Evolutionary conservation across 2,797 vertebrate genomes (phyloP).

Genomic region (Threskiornis aethiopicus): DNA sequence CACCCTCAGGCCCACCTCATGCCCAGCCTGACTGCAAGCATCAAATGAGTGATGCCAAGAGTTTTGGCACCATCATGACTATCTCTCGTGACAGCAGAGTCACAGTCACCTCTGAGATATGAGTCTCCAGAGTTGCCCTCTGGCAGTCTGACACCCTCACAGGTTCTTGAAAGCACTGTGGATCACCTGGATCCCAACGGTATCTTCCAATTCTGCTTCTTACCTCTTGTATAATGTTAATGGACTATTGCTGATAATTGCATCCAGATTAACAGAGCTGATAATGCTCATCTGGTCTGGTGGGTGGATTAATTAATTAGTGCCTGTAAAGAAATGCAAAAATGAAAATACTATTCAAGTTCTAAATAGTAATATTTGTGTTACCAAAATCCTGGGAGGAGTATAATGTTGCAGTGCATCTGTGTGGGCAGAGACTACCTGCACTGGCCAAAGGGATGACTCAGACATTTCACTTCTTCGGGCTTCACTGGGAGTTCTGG

Average conservation of each 20-base stretch:
- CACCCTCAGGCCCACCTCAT: not conserved
- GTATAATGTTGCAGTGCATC: not conserved
- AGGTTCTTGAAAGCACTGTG: not conserved
- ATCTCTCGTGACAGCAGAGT: not conserved
- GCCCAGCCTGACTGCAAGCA: not conserved
- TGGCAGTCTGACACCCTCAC: not conserved
- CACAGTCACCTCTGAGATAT: not conserved
- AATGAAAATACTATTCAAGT: not conserved
- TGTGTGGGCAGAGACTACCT: not conserved
- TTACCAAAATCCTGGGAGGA: not conserved
- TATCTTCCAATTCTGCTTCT: not conserved
- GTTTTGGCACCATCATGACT: not conserved
- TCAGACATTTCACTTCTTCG: not conserved
- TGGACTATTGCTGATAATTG: not conserved
- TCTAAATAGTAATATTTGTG: not conserved
- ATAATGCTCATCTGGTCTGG: not conserved
- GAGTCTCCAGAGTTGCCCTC: not conserved
- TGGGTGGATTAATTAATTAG: not conserved
- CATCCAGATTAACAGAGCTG: not conserved
- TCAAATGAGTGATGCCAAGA: not conserved
- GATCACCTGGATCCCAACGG: not conserved
- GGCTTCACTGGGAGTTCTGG: not conserved
- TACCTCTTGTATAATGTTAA: not conserved
- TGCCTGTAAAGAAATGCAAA: not conserved
- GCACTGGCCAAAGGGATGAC: not conserved